Base-by-base conservation (phyloP, 2,888 invertebrate species). In the Esperia sulphurella region DNA sequence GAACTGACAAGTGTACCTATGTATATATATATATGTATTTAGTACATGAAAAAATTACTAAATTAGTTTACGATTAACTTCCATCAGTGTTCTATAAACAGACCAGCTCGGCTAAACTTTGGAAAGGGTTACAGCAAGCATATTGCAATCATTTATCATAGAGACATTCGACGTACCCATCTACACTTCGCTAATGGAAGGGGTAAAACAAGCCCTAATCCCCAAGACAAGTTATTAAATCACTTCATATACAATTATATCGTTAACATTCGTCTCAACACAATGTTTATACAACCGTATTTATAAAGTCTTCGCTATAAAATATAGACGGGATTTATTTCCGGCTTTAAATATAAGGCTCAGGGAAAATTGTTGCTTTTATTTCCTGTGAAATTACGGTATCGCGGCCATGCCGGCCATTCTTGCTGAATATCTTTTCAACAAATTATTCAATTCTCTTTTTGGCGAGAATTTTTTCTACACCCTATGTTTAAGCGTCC, bases 401-500 rank as follows among this genome's bases (percentile, higher is more conserved):
- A 70, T 70, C 69, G 66, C 57, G 58, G 58, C 59, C 59, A 58
- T 59, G 57, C 7, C 42, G 54, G 58, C 57, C 58, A 52, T 67
- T 71, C 59, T 58, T 63, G 57, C 61, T 57, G 62, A 68, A 72
- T 70, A 71, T 63, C 60, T 69, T 69, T 71, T 57, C 58, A 53
- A 53, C 61, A 65, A 77, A 76, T 75, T 71, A 75, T 75, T 71
- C 63, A 68, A 70, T 73, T 74, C 65, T 61, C 58, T 57, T 38
- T 53, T 47, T 50, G 50, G 45, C 47, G 50, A 41, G 48, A 53
- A 54, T 35, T 63, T 65, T 59, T 64, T 57, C 54, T 35, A 46
- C 50, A 45, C 21, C 21, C 21, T 21, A 21, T 21, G 21, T 21
- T 21, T 21, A 21, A 21, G 21, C 21, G 21, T 21, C 21, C 21